phyloP scores from a whole-genome alignment of 2,797 vertebrate genomes.

The Semotilus atromaculatus region DNA sequence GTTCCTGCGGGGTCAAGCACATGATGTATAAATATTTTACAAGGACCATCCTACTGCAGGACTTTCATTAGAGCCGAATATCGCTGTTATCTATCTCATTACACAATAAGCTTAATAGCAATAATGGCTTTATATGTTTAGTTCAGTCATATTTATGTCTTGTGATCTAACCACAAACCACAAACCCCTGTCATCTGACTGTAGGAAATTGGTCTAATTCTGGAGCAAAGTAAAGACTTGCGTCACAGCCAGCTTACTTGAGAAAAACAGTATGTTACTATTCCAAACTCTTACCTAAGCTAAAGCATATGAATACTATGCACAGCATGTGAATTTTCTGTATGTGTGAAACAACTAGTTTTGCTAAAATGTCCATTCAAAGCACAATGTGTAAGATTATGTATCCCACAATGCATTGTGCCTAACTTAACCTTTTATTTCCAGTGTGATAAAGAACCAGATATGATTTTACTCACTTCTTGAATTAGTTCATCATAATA shows the following conservation, averaged over 20 bases:
- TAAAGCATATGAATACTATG: no score
- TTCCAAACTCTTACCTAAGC: not conserved
- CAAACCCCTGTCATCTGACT: not conserved
- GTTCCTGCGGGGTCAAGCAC: conserved; percentile 26
- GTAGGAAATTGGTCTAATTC: not conserved
- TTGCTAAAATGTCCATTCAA: not conserved
- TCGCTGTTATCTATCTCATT: not conserved
- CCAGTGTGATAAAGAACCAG: not conserved
- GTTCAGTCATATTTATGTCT: not conserved
- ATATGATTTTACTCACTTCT: not conserved
- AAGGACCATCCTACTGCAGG: not conserved
- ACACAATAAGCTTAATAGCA: no score
- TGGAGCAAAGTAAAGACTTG: not conserved
- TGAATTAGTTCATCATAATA: not conserved
- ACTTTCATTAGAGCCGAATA: conserved; percentile 6
- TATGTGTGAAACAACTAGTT: not conserved
- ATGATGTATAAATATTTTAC: conserved; percentile 25
- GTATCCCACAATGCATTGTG: not conserved
- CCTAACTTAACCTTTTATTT: not conserved
- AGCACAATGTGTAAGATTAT: not conserved
- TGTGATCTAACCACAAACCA: not conserved
- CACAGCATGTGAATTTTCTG: not conserved
- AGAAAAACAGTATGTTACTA: not conserved
- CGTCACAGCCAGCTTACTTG: not conserved
- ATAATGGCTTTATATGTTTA: not conserved